Percentiles rank a stretch among this genome's conserved stretches.
phyloP scores from a whole-genome alignment of 2,888 invertebrate species.

The Belgica antarctica region DNA sequence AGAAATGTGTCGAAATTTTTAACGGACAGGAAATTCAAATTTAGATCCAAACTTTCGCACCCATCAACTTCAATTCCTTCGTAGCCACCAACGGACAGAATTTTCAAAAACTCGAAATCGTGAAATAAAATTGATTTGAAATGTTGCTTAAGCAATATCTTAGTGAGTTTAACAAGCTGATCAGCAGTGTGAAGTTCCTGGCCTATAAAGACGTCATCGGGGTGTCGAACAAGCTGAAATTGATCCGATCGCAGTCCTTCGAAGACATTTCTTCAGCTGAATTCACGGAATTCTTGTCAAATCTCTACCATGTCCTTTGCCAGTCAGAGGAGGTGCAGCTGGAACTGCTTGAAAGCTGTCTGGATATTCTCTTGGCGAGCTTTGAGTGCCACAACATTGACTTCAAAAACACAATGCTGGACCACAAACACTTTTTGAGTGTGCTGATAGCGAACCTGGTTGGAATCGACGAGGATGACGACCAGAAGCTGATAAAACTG shows the following conservation, averaged over 20 bases:
- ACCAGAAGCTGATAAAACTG: neutral
- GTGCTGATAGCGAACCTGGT: neutral
- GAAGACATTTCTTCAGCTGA: neutral
- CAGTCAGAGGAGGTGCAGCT: neutral
- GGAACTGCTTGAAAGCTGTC: neutral
- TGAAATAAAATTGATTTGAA: neutral
- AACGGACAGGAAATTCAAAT: neutral
- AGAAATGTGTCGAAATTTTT: too few relatives aligned
- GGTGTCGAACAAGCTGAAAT: constrained; percentile 3
- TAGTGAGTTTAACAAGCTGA: constrained; percentile 23
- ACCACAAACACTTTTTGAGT: neutral
- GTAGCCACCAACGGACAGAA: neutral
- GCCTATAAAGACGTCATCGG: neutral
- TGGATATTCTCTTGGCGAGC: neutral
- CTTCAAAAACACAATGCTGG: neutral
- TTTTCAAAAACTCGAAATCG: neutral
- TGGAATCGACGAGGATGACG: neutral
- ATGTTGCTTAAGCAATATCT: neutral
- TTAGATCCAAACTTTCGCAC: neutral
- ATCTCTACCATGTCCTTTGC: constrained; percentile 11
- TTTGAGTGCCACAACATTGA: neutral
- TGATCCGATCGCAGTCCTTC: neutral
- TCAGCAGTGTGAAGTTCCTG: neutral
- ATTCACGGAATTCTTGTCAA: neutral
- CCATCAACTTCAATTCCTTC: neutral